Evolutionary conservation across 2,888 invertebrate species (phyloP).

Genomic region (Volucella bombylans): DNA sequence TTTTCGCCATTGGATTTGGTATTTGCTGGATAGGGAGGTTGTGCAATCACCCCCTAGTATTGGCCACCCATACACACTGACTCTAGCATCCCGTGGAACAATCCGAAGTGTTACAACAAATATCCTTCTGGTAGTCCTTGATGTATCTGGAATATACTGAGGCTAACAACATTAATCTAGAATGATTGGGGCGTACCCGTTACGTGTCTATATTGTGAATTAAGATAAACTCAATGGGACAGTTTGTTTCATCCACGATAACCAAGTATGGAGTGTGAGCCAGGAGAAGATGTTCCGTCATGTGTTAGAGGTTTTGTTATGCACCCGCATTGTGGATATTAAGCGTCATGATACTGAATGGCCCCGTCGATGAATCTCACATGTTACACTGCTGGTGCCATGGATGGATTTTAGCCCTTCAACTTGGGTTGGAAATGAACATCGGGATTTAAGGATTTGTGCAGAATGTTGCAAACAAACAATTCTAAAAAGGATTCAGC

Average conservation of each 20-base stretch:
- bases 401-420: neutral
- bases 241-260: slow-evolving; percentile 14
- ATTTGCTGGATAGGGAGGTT: slow-evolving; percentile 25
- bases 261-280: neutral
- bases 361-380: neutral
- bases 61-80: neutral
- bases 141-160: slow-evolving; percentile 65
- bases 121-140: slow-evolving; percentile 65
- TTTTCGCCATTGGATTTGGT: slow-evolving; percentile 56
- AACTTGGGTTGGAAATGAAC: slow-evolving; percentile 36
- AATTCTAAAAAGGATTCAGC: slow-evolving; percentile 58
- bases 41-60: neutral
- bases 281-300: slow-evolving; percentile 43
- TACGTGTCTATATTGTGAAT: slow-evolving; percentile 73
- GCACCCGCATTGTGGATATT: slow-evolving; percentile 37
- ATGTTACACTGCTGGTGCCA: neutral
- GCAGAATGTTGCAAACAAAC: slow-evolving; percentile 34
- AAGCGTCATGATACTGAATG: slow-evolving; percentile 26
- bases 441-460: slow-evolving; percentile 52
- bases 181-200: slow-evolving; percentile 72
- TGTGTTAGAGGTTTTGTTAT: slow-evolving; percentile 34
- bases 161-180: slow-evolving; percentile 72
- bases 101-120: slow-evolving; percentile 34
- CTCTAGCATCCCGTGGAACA: slow-evolving; percentile 30
- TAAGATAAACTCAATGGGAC: slow-evolving; percentile 72